These are phyloP conservation scores for Chiridota heheva DNA, from an alignment of 35 echinoderm and acorn worm species.

Conservation along the genomic window DNA sequence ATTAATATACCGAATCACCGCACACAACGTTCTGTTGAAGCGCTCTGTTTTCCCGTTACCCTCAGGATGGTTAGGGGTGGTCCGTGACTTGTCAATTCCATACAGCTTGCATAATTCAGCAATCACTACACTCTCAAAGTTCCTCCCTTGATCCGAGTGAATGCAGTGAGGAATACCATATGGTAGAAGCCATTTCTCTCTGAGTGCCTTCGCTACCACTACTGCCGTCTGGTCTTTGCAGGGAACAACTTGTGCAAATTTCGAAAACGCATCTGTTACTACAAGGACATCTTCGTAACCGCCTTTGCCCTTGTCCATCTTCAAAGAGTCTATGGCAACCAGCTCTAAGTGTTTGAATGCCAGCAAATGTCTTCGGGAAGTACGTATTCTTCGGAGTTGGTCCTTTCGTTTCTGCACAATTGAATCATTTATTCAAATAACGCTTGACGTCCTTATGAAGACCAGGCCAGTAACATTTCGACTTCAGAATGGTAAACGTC, in stretches of 20 bases:
- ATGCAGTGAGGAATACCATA: not conserved
- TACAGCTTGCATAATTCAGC: not conserved
- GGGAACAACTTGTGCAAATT: slow-evolving; percentile 53
- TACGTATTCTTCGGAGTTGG: too few species aligned
- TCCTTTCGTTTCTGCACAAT: too few species aligned
- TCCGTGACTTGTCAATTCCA: not conserved
- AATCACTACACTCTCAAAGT: not conserved
- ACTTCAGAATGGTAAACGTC: too few species aligned
- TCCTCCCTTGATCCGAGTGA: slow-evolving; percentile 46
- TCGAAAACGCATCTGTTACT: too few species aligned
- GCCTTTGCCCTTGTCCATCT: slow-evolving; percentile 44
- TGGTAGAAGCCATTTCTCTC: not conserved
- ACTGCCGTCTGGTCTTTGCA: slow-evolving; percentile 9
- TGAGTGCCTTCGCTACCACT: not conserved
- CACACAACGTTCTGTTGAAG: slow-evolving; percentile 17
- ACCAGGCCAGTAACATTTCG: too few species aligned
- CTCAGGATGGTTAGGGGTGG: slow-evolving; percentile 29
- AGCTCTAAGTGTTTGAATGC: too few species aligned
- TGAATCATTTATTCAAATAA: too few species aligned
- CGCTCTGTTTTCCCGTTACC: slow-evolving; percentile 26
- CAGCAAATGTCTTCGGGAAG: too few species aligned
- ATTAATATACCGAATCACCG: slow-evolving; percentile 2
- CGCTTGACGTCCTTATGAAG: too few species aligned
- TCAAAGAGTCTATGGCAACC: slow-evolving; percentile 41
- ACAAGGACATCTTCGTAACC: too few species aligned